Evolutionary conservation across 2,113 vertebrate genomes (phyloP), one percentile per base, ranked within the genome.

Genomic region (Istiophorus platypterus): DNA sequence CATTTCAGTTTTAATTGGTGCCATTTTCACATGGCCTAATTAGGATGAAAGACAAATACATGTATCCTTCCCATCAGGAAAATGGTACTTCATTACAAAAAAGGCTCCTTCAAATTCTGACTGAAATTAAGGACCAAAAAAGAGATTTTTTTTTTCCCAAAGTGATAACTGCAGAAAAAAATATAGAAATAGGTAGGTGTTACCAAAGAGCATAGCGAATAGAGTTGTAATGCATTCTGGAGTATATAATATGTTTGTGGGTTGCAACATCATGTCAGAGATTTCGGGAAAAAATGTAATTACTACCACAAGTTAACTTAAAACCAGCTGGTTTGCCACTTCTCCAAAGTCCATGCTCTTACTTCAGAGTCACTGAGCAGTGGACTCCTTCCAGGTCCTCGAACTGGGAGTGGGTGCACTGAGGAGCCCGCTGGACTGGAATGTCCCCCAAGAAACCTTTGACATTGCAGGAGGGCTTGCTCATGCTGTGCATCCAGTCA

Each of bases 391-490:
- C 57, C 80, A 76, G 81, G 70, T 54, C 78, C 72, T 83, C 72
- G 81, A 88, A 72, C 67, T 63, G 62, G 7, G 26, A 37, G 66
- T 3, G 7, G 56, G 49, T 27, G 9, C 18, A 34, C n/a, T 15
- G 52, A 62, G 51, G 72, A 75, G 68, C 66, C 8, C 68, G 41
- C 56, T 42, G 49, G 17, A 66, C 61, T 77, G 75, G 75, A 84
- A 84, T 76, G 73, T 69, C n/a, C 56, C 64, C 72, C 61, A 52
- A 78, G 58, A 52, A 54, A 65, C 70, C 56, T 82, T 84, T 88
- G 81, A 88, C 76, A 24, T 27, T 47, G 52, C 57, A 41, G 57
- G 20, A 5, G 1, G 51, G 24, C 14, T 27, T 59, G 18, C 76
- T 81, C 56, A 54, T 45, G 61, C 41, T 75, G 37, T 34, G 52